Conservation (phyloP, 2,888 invertebrate species). For the Polia nebulosa region DNA sequence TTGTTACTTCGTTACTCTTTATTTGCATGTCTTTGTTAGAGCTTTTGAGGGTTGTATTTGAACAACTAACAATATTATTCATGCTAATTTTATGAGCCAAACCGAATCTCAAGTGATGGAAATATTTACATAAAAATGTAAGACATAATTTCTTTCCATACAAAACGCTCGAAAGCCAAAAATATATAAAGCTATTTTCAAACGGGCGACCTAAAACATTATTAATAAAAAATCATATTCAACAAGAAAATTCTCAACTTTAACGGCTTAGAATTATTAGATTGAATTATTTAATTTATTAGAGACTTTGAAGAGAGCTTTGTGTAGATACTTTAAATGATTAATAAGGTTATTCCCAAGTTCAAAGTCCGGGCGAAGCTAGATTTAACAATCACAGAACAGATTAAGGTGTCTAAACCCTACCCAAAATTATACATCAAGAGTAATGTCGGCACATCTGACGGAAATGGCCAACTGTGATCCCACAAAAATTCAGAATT, state of each 20-base stretch:
- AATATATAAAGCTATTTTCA: constrained; percentile 26
- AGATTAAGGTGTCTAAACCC: constrained; percentile 57
- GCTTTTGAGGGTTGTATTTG: constrained; percentile 34
- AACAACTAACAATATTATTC: constrained; percentile 37
- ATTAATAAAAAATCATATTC: constrained; percentile 43
- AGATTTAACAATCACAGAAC: constrained; percentile 48
- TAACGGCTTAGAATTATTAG: constrained; percentile 39
- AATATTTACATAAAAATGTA: constrained; percentile 24
- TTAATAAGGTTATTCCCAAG: constrained; percentile 62
- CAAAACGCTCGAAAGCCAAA: constrained; percentile 1
- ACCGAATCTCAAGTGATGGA: constrained; percentile 5
- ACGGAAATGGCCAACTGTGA: constrained; percentile 51
- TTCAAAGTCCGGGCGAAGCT: constrained; percentile 58
- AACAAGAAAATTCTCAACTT: constrained; percentile 36
- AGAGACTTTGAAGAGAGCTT: constrained; percentile 37
- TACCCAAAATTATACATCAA: constrained; percentile 54
- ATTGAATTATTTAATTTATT: constrained; percentile 47
- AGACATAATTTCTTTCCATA: constrained; percentile 19
- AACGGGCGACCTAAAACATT: constrained; percentile 19
- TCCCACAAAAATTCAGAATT: constrained; percentile 48
- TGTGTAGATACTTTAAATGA: constrained; percentile 47
- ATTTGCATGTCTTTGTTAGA: constrained; percentile 23
- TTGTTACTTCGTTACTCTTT: constrained; percentile 13
- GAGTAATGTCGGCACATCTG: constrained; percentile 57
- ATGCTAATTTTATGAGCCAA: constrained; percentile 28